Evolutionary conservation across 2,113 vertebrate genomes (phyloP), one percentile per base, ranked within the genome.

Genomic region (Numenius arquata): DNA sequence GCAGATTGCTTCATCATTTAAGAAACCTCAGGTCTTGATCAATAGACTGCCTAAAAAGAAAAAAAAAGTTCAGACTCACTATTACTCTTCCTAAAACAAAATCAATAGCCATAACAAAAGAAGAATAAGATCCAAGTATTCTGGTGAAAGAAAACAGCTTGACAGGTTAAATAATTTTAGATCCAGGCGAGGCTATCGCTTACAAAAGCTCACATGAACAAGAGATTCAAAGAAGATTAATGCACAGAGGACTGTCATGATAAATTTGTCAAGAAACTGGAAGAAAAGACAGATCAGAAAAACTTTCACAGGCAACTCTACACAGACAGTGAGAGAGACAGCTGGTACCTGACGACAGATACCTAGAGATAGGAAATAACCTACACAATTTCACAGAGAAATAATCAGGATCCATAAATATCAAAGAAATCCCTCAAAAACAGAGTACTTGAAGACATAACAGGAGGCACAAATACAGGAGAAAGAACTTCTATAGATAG

Each of bases 91-190:
- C 76, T 85, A 91, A 95, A 94, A 65, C 66, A 93, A 95, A 96
- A 96, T 95, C 87, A 52, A 96, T 88, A 94, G 66, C 70, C 30
- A 5, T 70, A 91, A 95, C 89, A 97, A 95, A 94, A 89, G 94
- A 84, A 87, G 73, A 93, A 36, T 58, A 91, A 95, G 70, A 96
- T 89, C 70, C 0, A 0, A 93, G 66, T 53, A 55, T 68, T 72
- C 62, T 89, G 81, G 84, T 72, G 77, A 82, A 96, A 96, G 95
- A 92, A 94, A 90, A 73, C 91, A 91, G 53, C 62, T 87, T 95
- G 94, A 94, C 94, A 96, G 70, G 77, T 89, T 82, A 97, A 97
- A 93, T 91, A 89, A 95, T 93, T 91, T 89, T 55, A 76, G 91
- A 89, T 77, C 53, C 80, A 61, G 85, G 87, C 27, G 0, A 74